These are phyloP conservation scores for Sphinx pinastri DNA, from an alignment of 2,888 invertebrate species.

Conservation along the genomic window DNA sequence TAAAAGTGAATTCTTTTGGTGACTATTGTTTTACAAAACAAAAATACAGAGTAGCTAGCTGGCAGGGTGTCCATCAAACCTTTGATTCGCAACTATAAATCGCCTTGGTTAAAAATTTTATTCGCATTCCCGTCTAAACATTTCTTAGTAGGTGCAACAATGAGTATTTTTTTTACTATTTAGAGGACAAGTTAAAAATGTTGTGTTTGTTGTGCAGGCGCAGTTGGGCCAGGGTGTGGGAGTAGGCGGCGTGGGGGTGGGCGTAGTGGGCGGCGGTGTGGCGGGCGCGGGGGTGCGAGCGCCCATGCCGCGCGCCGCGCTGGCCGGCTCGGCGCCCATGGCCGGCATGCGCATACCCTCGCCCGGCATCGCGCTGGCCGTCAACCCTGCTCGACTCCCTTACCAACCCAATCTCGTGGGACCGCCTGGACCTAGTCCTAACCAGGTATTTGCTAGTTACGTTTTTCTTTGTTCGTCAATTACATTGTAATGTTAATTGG, in stretches of 20 bases:
- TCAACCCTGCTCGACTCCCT: slow-evolving; percentile 73
- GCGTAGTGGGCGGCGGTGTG: slow-evolving; percentile 46
- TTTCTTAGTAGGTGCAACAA: no score
- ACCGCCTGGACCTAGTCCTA: slow-evolving; percentile 91
- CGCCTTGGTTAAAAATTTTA: no score
- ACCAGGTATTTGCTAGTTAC: slow-evolving; percentile 63
- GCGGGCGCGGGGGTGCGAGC: slow-evolving; percentile 49
- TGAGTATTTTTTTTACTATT: no score
- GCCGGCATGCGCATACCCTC: slow-evolving; percentile 87
- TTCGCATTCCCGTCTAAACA: no score
- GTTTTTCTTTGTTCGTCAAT: no score
- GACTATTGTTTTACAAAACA: no score
- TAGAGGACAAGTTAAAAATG: not conserved
- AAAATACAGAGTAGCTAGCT: no score
- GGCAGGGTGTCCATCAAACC: no score
- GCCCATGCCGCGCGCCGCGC: slow-evolving; percentile 44
- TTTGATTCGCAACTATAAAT: no score
- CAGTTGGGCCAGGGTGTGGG: slow-evolving; percentile 56
- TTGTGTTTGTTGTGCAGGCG: slow-evolving; percentile 36
- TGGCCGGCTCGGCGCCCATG: slow-evolving; percentile 49
- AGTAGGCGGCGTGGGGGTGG: slow-evolving; percentile 56
- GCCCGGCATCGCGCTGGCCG: slow-evolving; percentile 83
- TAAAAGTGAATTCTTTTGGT: no score
- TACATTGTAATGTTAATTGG: no score
- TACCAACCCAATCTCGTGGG: slow-evolving; percentile 87